phyloP scores from a whole-genome alignment of 2,113 vertebrate species.

The Dipodomys merriami region DNA sequence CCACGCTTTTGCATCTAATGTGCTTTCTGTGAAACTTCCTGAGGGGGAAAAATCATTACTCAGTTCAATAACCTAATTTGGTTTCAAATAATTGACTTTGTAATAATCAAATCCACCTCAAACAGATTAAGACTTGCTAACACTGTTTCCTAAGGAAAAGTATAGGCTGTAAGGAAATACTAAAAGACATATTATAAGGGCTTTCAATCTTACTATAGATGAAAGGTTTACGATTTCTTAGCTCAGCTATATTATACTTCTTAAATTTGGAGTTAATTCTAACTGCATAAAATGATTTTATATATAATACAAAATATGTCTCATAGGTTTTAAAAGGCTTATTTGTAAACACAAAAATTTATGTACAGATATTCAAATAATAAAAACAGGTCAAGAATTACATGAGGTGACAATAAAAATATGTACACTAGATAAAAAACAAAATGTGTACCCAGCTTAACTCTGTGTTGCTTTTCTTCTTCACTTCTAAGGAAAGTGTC shows the following conservation, averaged over 20 bases:
- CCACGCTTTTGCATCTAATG: constrained; percentile 17
- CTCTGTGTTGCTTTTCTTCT: constrained; percentile 94
- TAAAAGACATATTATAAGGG: constrained; percentile 16
- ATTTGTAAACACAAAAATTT: neutral
- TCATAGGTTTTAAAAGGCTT: neutral
- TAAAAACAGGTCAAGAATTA: neutral
- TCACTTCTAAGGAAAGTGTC: constrained; percentile 91
- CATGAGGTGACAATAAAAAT: neutral
- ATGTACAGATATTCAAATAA: constrained; percentile 21
- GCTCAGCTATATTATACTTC: constrained; percentile 48
- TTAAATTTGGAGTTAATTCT: constrained; percentile 37
- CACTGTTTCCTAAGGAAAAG: constrained; percentile 65
- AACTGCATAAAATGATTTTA: constrained; percentile 21
- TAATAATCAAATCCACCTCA: constrained; percentile 75
- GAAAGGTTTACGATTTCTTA: constrained; percentile 29
- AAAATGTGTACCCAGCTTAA: constrained; percentile 89
- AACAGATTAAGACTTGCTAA: constrained; percentile 76
- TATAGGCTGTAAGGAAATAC: constrained; percentile 1
- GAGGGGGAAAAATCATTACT: constrained; percentile 68
- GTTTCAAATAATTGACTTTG: constrained; percentile 77
- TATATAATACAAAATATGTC: constrained; percentile 30
- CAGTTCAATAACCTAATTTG: constrained; percentile 73
- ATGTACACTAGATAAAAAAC: neutral
- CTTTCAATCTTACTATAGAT: neutral
- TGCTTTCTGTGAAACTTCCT: constrained; percentile 57